phyloP scores from a whole-genome alignment of 2,113 vertebrate genomes.

The Bujurquina vittata region DNA sequence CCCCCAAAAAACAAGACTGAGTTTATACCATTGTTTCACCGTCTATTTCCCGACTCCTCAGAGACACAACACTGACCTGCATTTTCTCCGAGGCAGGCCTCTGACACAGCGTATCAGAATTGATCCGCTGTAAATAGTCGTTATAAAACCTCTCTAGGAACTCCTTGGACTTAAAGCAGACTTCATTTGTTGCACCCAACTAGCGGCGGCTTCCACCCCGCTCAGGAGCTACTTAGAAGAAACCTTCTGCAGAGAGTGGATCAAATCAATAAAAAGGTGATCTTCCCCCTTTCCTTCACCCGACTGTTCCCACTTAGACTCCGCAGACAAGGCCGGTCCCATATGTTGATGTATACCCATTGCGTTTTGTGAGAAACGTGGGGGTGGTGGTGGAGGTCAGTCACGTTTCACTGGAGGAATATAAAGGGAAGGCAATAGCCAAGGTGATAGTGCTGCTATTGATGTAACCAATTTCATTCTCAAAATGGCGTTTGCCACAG shows the following conservation, averaged over 20 bases:
- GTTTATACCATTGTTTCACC: neutral
- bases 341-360: constrained; percentile 50
- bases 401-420: constrained; percentile 75
- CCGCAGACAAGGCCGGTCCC: constrained; percentile 46
- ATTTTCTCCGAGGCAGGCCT: constrained; percentile 27
- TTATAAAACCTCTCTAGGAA: constrained; percentile 40
- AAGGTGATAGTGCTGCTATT: constrained; percentile 78
- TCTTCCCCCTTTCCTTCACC: constrained; percentile 45
- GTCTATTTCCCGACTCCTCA: neutral
- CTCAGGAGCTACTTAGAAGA: constrained; percentile 47
- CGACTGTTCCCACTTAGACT: constrained; percentile 58
- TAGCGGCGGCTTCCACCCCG: constrained; percentile 10
- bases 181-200: constrained; percentile 40
- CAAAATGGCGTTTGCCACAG: constrained; percentile 79
- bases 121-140: constrained; percentile 54
- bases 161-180: constrained; percentile 32
- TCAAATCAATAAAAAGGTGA: constrained; percentile 71
- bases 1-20: neutral
- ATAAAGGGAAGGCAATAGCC: constrained; percentile 78
- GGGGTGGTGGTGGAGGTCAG: constrained; percentile 65
- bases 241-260: constrained; percentile 38
- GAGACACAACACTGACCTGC: constrained; percentile 28
- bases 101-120: constrained; percentile 41
- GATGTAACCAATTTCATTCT: constrained; percentile 81
- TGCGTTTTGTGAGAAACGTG: constrained; percentile 59